Percentiles rank a stretch among this genome's conserved stretches.
phyloP scores from a whole-genome alignment of 2,113 vertebrate species.

The Raphicerus campestris region DNA sequence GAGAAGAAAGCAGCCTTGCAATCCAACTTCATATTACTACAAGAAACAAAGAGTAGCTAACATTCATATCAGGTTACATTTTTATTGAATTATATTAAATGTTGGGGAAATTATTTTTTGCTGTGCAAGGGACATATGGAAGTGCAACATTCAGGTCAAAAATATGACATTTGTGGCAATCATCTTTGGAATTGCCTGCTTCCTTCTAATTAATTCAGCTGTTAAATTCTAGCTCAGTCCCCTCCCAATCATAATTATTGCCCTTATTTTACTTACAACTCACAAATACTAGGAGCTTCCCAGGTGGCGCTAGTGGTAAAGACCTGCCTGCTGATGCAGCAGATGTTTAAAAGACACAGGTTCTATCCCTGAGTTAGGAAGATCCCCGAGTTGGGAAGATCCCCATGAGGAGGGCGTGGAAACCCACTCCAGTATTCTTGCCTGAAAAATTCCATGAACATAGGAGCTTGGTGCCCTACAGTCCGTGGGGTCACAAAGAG shows the following conservation, averaged over 20 bases:
- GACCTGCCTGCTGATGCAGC: neutral
- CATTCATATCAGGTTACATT: neutral
- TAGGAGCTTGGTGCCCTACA: neutral
- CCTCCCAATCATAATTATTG: neutral
- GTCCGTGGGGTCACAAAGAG: neutral
- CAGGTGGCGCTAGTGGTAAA: neutral
- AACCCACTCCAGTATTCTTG: neutral
- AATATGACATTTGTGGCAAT: neutral
- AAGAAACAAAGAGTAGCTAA: neutral
- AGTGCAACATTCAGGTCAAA: neutral
- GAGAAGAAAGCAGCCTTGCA: neutral
- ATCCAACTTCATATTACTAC: neutral
- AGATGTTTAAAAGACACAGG: neutral
- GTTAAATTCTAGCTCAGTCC: neutral
- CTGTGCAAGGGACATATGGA: neutral
- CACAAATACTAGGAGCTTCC: neutral
- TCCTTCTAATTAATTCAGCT: neutral
- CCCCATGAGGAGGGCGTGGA: neutral
- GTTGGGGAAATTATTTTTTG: neutral
- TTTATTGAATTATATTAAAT: neutral
- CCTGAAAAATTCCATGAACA: neutral
- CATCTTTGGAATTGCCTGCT: neutral
- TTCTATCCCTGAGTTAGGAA: neutral
- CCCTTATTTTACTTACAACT: neutral
- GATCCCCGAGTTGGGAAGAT: neutral